Conservation (phyloP, 2,113 vertebrate species). For the Lipophrys pholis region DNA sequence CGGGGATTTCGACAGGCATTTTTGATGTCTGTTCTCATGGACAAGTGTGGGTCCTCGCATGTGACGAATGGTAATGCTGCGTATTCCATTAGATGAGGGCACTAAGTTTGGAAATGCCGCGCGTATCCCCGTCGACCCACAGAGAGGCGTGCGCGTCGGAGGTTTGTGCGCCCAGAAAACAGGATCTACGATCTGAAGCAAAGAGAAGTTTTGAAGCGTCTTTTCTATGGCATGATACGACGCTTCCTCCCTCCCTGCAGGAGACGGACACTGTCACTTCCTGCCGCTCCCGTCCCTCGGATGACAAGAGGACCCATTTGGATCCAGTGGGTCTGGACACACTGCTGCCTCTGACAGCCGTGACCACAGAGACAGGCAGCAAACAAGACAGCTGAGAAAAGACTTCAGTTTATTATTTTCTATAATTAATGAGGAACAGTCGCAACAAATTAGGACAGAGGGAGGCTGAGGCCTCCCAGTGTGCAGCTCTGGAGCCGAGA, state of each 20-base stretch:
- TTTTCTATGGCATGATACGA: slow-evolving; percentile 37
- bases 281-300: slow-evolving; percentile 27
- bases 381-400: slow-evolving; percentile 82
- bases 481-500: slow-evolving; percentile 53
- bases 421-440: slow-evolving; percentile 84
- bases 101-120: slow-evolving; percentile 47
- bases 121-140: slow-evolving; percentile 19
- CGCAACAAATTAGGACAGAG: slow-evolving; percentile 79
- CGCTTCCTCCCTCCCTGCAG: slow-evolving; percentile 36
- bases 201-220: slow-evolving; percentile 28
- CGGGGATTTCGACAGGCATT: slow-evolving; percentile 19
- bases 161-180: slow-evolving; percentile 11
- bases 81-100: slow-evolving; percentile 46
- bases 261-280: slow-evolving; percentile 32
- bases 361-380: slow-evolving; percentile 66
- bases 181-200: slow-evolving; percentile 29
- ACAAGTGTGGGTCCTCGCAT: slow-evolving; percentile 32
- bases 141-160: slow-evolving; percentile 12
- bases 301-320: slow-evolving; percentile 51
- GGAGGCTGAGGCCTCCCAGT: slow-evolving; percentile 71
- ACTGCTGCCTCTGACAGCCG: slow-evolving; percentile 71
- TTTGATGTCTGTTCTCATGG: slow-evolving; percentile 18
- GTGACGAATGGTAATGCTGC: slow-evolving; percentile 50
- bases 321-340: slow-evolving; percentile 43
- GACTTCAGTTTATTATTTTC: slow-evolving; percentile 84